Conservation (phyloP, 1,140 invertebrate genomes). For the Hirudo medicinalis region DNA sequence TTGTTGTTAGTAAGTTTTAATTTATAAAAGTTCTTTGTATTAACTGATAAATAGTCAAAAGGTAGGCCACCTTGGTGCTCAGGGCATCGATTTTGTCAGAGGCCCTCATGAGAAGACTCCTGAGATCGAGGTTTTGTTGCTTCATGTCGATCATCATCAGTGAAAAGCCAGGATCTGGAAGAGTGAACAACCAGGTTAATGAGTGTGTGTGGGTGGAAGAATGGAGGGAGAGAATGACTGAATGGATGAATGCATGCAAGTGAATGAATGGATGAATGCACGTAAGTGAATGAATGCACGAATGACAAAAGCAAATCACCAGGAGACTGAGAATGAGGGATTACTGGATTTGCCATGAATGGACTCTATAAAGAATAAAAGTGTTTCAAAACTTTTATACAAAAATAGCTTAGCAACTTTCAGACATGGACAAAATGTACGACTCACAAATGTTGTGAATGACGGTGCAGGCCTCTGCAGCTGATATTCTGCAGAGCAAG, state of each 20-base stretch:
- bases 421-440: not conserved
- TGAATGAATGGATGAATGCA: conserved; percentile 7
- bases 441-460: not conserved
- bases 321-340: not conserved
- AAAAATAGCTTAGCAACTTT: not conserved
- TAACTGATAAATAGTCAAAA: too few relatives aligned
- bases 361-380: not conserved
- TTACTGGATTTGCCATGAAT: not conserved
- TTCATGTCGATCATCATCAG: too few relatives aligned
- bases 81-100: too few relatives aligned
- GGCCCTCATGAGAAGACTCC: too few relatives aligned
- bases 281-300: not conserved
- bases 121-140: too few relatives aligned
- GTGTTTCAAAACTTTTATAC: not conserved
- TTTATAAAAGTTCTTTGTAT: too few relatives aligned
- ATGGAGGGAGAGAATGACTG: not conserved
- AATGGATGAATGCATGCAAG: not conserved
- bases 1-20: too few relatives aligned
- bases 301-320: not conserved
- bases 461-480: not conserved
- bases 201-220: not conserved
- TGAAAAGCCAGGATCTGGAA: not conserved
- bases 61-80: not conserved
- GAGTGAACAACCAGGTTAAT: not conserved
- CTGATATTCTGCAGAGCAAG: not conserved